These are phyloP conservation scores for Paradisaea rubra DNA, from an alignment of 2,113 vertebrate genomes.

Conservation along the genomic window DNA sequence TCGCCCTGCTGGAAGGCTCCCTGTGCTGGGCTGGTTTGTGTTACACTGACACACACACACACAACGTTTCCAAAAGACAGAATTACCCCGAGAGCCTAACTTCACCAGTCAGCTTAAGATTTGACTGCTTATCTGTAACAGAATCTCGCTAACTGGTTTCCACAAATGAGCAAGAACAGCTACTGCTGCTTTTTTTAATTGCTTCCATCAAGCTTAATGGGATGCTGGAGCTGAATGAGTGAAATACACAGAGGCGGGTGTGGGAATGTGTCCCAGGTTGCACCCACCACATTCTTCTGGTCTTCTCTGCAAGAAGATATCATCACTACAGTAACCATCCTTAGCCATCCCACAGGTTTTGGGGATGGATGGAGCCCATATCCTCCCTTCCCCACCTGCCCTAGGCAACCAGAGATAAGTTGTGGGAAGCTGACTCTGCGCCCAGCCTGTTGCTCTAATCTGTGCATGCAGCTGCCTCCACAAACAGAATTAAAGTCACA, in stretches of 20 bases:
- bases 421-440: not conserved
- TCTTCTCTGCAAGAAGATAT: not conserved
- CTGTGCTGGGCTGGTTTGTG: not conserved
- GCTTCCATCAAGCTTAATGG: slow-evolving; percentile 24
- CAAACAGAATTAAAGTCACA: not conserved
- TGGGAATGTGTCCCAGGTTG: slow-evolving; percentile 30
- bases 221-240: slow-evolving; percentile 26
- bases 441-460: not conserved
- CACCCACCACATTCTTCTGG: slow-evolving; percentile 31
- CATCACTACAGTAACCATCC: slow-evolving; percentile 1
- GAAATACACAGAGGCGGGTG: not conserved
- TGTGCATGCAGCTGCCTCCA: not conserved
- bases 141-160: slow-evolving; percentile 2
- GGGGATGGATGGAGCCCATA: not conserved
- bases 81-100: not conserved
- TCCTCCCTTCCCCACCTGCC: not conserved
- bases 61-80: not conserved
- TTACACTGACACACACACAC: not conserved
- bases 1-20: not conserved
- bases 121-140: slow-evolving; percentile 29
- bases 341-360: not conserved
- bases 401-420: not conserved
- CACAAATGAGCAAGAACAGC: slow-evolving; percentile 35
- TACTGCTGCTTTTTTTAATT: slow-evolving; percentile 29
- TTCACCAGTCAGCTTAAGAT: slow-evolving; percentile 18